Evolutionary conservation across 92 coral and sea anemone genomes (phyloP), one percentile per base, ranked within the genome.

Genomic region (Isaurus tuberculatus): DNA sequence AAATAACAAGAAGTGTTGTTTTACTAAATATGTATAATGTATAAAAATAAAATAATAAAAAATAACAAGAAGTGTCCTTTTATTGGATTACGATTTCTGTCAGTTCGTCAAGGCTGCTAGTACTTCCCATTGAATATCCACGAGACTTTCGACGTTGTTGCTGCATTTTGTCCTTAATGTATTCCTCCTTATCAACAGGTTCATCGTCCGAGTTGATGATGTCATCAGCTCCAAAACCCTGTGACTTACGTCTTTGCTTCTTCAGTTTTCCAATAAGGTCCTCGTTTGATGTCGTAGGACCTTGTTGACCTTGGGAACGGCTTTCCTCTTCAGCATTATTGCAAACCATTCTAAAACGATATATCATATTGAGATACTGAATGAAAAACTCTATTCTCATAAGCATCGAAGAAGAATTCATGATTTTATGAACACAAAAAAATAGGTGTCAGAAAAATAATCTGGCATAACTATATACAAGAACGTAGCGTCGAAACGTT

Each of bases 231-330:
- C 57, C 57, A 5, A 42, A n/a, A 20, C 77, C 77, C 53, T 40
- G 77, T 17, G 77, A 71, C 49, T 71, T 51, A 2, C 58, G 53
- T 28, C 77, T 42, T 42, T 71, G 77, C 58, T 71, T 43, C 28
- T 43, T 71, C 77, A 71, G 6, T 2, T 71, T 25, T 4, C 42
- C 26, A 71, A 43, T 30, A 42, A 71, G 42, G 2, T 71, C 77
- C 42, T 71, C 31, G 13, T 37, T 51, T 6, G 77, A 63, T 13
- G 5, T 27, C 4, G 63, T 6, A n/a, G 8, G 7, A 0, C 2
- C 9, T n/a, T 55, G 26, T n/a, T 55, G 5, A 55, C 23, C 8
- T 8, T n/a, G 25, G 26, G 63, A 55, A n/a, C 8, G 2, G 25
- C 0, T 19, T n/a, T 26, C 63, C n/a, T 55, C 25, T 19, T 55